Conservation (phyloP, 64 coral and sea anemone species). For the Stylophora pistillata region DNA sequence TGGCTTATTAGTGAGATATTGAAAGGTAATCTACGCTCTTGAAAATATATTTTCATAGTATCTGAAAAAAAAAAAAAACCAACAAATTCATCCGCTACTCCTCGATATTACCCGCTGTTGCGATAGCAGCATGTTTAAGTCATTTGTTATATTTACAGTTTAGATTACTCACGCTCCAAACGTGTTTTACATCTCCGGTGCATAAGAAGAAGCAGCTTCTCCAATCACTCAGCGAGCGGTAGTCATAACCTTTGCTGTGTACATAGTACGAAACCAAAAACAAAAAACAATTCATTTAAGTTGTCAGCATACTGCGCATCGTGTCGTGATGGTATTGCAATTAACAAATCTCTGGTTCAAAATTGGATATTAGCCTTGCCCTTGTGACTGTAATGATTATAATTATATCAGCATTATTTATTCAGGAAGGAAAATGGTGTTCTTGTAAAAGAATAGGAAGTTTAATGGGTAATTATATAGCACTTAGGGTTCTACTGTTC, state of each 20-base stretch:
- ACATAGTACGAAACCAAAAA: neutral
- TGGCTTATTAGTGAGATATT: too few species aligned
- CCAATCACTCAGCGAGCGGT: neutral
- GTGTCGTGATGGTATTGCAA: neutral
- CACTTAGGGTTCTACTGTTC: neutral
- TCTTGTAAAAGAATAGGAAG: neutral
- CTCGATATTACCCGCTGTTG: neutral
- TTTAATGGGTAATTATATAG: neutral
- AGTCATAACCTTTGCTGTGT: conserved; percentile 14
- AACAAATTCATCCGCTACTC: neutral
- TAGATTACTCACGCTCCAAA: conserved; percentile 16
- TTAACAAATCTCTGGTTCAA: neutral
- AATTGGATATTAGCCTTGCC: neutral
- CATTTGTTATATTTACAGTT: neutral
- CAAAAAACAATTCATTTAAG: conserved; percentile 3
- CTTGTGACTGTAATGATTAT: neutral
- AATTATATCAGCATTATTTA: neutral
- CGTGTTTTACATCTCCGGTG: neutral
- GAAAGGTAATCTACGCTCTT: neutral
- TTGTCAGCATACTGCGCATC: neutral
- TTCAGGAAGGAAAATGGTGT: neutral
- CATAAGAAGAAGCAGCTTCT: neutral
- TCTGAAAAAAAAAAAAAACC: neutral
- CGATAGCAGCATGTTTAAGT: neutral
- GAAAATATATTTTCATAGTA: neutral